Base-by-base conservation (phyloP, 1,140 invertebrate species). In the Lordiphosa stackelbergi region DNA sequence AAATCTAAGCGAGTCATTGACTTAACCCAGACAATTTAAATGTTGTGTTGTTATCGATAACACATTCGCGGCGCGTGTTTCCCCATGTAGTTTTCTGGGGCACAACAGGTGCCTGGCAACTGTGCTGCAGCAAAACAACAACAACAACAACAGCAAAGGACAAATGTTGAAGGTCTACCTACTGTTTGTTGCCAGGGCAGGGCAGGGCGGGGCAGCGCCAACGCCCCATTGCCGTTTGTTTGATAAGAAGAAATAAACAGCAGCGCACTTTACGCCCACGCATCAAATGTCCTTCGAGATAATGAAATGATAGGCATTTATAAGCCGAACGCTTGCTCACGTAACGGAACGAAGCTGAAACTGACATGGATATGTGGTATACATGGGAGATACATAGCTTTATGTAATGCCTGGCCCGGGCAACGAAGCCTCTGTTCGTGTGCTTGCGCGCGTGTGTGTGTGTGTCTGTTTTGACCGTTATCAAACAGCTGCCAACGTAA, bases 71-170 rank as follows among this genome's bases (percentile, higher is more conserved):
- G 48, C 58, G 35, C 22, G 16, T 54, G 28, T 31, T 31, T 12
- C n/a, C 19, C n/a, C 12, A 13, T 51, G 3, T 19, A 57, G 51
- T 60, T 22, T 60, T 36, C 48, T 53, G 53, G 34, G 38, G 35
- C 47, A 74, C 75, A 79, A 79, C 75, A 79, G 75, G 75, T 81
- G 75, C 77, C 77, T 83, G 73, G 77, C 69, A 83, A 83, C 77
- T 77, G 77, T 77, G 77, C 43, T 31, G 66, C 28, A 28, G 24
- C 24, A 16, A n/a, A n/a, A n/a, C n/a, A 16, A 16, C 16, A 19
- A 19, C 19, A 19, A 19, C 19, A 24, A 24, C 22, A 24, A 24
- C 22, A 31, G 28, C 28, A 83, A 77, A 83, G 77, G 77, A 83
- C 77, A 73, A 83, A 83, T 53, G 58, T 9, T 78, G 75, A 78